Evolutionary conservation across 2,113 vertebrate genomes (phyloP), one percentile per base, ranked within the genome.

Genomic region (Mus spicilegus): DNA sequence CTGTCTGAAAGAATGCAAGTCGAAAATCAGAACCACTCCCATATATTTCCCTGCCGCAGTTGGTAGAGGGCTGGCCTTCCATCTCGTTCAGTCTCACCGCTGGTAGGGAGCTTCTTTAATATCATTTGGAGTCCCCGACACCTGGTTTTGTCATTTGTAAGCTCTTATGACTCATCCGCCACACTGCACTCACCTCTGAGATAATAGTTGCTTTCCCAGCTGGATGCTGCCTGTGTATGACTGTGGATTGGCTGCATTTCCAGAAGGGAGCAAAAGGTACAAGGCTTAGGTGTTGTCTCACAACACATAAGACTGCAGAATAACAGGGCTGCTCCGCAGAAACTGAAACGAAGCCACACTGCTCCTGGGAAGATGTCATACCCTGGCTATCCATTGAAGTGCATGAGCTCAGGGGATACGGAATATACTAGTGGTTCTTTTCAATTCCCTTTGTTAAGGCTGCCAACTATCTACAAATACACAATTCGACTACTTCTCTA

Each of bases 1-100:
- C 88, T 78, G 92, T 88, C 85, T 87, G 88, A 97, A 98, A 96
- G 86, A 98, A 97, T 97, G 97, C 90, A 85, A 36, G 73, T 96
- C 67, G 49, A 81, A 98, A 98, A 93, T 93, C 63, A 93, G 95
- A 98, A 98, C 91, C 0, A 42, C 56, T 91, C 95, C 91, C 24
- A 88, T 88, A 33, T 5, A 19, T 70, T 94, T 95, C 86, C 89
- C 81, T 86, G 65, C 67, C 76, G 82, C 61, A 65, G 63, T 95
- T 94, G 90, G 90, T 96, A 67, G 94, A 1, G 51, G 96, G 87
- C 91, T n/a, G 69, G 46, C 95, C 86, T 92, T 93, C 86, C 90
- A 54, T 85, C 5, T 46, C 33, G 10, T 82, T 98, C 61, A 93
- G 96, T 82, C 54, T 90, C 95, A 22, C 28, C 8, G 61, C 92